Percentiles rank a stretch among this genome's conserved stretches.
Evolutionary conservation across 2,797 vertebrate genomes (phyloP).

Genomic region (Rhinophrynus dorsalis): DNA sequence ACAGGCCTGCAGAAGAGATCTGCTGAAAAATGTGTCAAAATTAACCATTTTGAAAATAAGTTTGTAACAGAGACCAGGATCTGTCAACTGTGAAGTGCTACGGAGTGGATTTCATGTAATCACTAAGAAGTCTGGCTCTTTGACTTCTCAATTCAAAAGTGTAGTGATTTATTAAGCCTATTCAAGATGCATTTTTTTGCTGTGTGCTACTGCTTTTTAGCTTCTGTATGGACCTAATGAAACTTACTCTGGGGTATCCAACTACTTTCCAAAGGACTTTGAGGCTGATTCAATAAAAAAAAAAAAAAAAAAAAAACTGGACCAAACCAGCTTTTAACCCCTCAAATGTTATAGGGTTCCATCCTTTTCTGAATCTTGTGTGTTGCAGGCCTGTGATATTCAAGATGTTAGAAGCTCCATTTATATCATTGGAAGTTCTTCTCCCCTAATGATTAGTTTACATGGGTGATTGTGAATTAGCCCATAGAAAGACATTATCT

Average conservation of each 20-base stretch:
- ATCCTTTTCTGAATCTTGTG: too few relatives aligned
- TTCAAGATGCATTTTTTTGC: conserved; percentile 62
- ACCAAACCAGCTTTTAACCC: too few relatives aligned
- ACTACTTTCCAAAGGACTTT: not conserved
- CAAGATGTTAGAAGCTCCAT: too few relatives aligned
- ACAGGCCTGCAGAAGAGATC: conserved; percentile 86
- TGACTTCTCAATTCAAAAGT: conserved; percentile 61
- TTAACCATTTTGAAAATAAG: conserved; percentile 90
- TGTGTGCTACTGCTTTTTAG: conserved; percentile 61
- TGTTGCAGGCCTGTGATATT: too few relatives aligned
- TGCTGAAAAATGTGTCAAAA: conserved; percentile 81
- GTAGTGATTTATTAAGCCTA: conserved; percentile 73
- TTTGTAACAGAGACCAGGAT: conserved; percentile 90
- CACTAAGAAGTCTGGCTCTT: conserved; percentile 57
- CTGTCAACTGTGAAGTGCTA: conserved; percentile 77
- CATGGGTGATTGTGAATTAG: too few relatives aligned
- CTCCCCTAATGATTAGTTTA: too few relatives aligned
- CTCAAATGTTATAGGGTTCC: too few relatives aligned
- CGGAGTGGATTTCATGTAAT: conserved; percentile 48
- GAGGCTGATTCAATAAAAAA: conserved; percentile 54
- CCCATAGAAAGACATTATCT: too few relatives aligned
- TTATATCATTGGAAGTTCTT: too few relatives aligned
- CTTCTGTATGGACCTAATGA: conserved; percentile 52
- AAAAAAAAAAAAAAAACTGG: too few relatives aligned
- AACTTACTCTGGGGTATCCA: not conserved